phyloP scores from a whole-genome alignment of 2,888 invertebrate species.

The Euproctis similis region DNA sequence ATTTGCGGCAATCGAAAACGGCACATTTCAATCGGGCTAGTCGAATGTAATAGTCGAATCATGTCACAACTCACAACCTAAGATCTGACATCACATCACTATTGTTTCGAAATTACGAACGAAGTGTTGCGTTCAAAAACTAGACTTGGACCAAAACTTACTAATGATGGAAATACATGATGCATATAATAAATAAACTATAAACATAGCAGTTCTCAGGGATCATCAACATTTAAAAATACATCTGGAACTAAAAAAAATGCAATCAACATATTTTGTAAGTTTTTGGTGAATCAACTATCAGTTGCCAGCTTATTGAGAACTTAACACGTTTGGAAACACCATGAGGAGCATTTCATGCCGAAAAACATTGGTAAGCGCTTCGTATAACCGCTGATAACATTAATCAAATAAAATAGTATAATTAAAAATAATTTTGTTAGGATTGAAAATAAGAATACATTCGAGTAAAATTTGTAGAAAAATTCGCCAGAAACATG shows the following conservation, averaged over 20 bases:
- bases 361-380: slow-evolving; percentile 16
- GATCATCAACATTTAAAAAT: slow-evolving; percentile 10
- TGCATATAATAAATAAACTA: slow-evolving; percentile 1
- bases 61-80: slow-evolving; percentile 24
- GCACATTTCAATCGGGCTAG: slow-evolving; percentile 17
- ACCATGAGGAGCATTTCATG: slow-evolving; percentile 41
- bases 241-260: slow-evolving; percentile 4
- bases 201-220: slow-evolving; percentile 4
- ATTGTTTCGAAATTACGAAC: slow-evolving; percentile 11
- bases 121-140: slow-evolving; percentile 18
- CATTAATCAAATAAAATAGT: background rate
- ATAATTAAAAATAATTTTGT: slow-evolving; percentile 1
- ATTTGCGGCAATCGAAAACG: slow-evolving; percentile 18
- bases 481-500: slow-evolving; percentile 8
- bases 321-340: slow-evolving; percentile 42
- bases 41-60: slow-evolving; percentile 18
- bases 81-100: slow-evolving; percentile 25
- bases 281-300: slow-evolving; percentile 23
- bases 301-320: slow-evolving; percentile 33
- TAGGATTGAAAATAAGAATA: slow-evolving; percentile 2
- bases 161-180: slow-evolving; percentile 11
- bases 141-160: slow-evolving; percentile 23
- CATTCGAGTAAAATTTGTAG: slow-evolving; percentile 7
- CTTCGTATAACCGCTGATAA: slow-evolving; percentile 13
- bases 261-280: slow-evolving; percentile 13